Base-by-base conservation (phyloP, 1,140 invertebrate species). In the Brachionus rubens region DNA sequence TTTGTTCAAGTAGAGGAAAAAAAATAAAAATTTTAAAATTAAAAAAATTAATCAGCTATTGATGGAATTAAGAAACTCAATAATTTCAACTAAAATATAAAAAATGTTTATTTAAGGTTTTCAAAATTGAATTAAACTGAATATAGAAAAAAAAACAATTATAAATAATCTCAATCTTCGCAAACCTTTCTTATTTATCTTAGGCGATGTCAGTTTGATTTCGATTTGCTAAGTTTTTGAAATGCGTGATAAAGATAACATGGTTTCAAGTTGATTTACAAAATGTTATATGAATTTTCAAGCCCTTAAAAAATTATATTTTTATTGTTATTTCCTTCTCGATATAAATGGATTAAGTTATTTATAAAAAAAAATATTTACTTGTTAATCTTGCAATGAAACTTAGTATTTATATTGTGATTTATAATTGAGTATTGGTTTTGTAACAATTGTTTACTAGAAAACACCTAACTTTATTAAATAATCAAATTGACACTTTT, bases 151-250 rank as follows among this genome's bases (percentile, higher is more conserved):
- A 46, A 46, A 46, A 46, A 7, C 14, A n/a, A n/a, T n/a, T n/a
- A n/a, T n/a, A n/a, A n/a, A 14, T 65, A 65, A 65, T 65, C 59
- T 65, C 59, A 65, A 65, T 21, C 16, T 14, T 30, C 33, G 30
- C 19, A n/a, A 59, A 59, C 16, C 36, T 33, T 0, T 59, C 43
- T 26, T 65, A 41, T 65, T 65, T 65, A 43, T 43, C 59, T 26
- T 43, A 24, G 59, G 59, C 59, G 59, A 65, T 65, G 59, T 65
- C 59, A 65, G 12, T 65, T 65, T 65, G 33, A 43, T 65, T 65
- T 14, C 33, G 54, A 59, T 24, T 65, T 65, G 40, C 40, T 43
- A 43, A 46, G 24, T 65, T 65, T 65, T 65, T 43, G 43, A 19
- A n/a, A 14, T 65, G 36, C 36, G 26, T 59, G 54, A 33, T 19